Evolutionary conservation across 2,888 invertebrate species (phyloP), one percentile per base, ranked within the genome.

Genomic region (Platerodrilus igneus): DNA sequence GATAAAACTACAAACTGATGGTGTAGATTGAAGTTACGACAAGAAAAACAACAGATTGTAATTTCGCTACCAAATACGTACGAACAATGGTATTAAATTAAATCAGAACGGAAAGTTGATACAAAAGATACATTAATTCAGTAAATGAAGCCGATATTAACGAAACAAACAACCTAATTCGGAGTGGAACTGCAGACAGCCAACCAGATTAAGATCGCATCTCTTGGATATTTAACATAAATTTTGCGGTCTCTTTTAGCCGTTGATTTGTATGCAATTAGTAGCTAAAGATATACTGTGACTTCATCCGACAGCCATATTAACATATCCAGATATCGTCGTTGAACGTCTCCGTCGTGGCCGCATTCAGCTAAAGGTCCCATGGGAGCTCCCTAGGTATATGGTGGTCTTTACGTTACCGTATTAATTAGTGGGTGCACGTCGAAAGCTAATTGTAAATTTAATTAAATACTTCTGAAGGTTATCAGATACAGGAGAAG

Each of bases 371-470:
- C n/a, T n/a, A n/a, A 45, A 38, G 26, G 33, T 41, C 41, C 41
- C 45, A 23, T 27, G 41, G 33, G 45, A 37, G 33, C 41, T 26
- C 16, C 13, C 26, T 31, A 11, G 22, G 22, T 37, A 25, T 37
- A 34, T 41, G 34, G 41, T 28, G 31, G 30, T 39, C 31, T 30
- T 29, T 26, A 34, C 45, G 47, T 50, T 51, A 39, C 52, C 60
- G 64, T 64, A 63, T 65, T 66, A 66, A 66, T 66, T 66, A 66
- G 65, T 60, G 64, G 63, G 61, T 62, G 63, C 61, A 64, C 62
- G 63, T 62, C 60, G 58, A 53, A 54, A 59, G 64, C 64, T 64
- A 66, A 66, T 66, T 66, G 65, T 60, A 61, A 65, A 63, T 64
- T 64, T 66, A 66, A 66, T 66, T 66, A 66, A 66, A 64, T 60